Evolutionary conservation across 1,140 invertebrate species (phyloP).

Genomic region (Nilaparvata lugens): DNA sequence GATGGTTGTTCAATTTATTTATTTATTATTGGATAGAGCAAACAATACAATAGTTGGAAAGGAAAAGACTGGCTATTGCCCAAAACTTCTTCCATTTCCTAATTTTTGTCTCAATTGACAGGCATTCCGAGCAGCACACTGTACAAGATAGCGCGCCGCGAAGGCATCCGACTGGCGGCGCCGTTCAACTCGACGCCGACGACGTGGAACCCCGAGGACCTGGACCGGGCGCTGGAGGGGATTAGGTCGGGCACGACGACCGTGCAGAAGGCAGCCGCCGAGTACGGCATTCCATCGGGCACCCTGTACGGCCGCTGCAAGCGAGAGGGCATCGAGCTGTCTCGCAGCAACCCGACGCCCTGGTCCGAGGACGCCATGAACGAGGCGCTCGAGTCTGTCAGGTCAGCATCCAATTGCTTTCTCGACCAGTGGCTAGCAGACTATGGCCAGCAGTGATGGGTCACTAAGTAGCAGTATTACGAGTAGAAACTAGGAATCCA

Average conservation of each 20-base stretch:
- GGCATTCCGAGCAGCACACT: constrained; percentile 78
- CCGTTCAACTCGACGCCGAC: constrained; percentile 85
- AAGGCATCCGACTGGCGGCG: constrained; percentile 75
- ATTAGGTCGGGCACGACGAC: constrained; percentile 71
- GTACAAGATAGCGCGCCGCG: constrained; percentile 80
- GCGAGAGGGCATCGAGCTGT: constrained; percentile 77
- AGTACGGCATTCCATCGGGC: constrained; percentile 75
- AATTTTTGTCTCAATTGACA: no score
- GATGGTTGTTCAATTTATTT: no score
- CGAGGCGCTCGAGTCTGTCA: constrained; percentile 76
- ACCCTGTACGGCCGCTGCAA: constrained; percentile 81
- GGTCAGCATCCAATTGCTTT: no score
- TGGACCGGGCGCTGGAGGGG: constrained; percentile 70
- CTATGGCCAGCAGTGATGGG: no score
- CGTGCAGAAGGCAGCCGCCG: constrained; percentile 75
- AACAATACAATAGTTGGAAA: no score
- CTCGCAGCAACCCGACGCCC: constrained; percentile 72
- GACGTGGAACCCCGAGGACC: constrained; percentile 74
- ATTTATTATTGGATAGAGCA: no score
- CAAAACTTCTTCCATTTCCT: no score
- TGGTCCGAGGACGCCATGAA: constrained; percentile 87
- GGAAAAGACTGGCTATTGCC: no score
- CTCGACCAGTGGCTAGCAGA: no score
- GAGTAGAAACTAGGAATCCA: no score
- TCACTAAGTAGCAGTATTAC: no score